Conservation (phyloP, 2,888 invertebrate genomes). For the Mesoligia furuncula region DNA sequence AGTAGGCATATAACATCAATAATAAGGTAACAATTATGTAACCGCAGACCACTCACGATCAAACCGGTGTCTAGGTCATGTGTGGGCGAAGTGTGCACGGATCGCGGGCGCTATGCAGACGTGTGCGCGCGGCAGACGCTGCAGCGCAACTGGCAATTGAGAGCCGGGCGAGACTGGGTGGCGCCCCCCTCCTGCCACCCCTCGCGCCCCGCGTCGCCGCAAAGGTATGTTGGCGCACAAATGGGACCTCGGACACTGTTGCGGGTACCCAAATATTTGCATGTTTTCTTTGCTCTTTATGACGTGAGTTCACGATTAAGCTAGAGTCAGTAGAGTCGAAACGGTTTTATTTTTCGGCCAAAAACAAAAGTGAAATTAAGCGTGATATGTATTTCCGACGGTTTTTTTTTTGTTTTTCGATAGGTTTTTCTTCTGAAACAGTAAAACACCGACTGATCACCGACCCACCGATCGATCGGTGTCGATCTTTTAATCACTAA, state of each 20-base stretch:
- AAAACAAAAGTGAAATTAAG: not conserved
- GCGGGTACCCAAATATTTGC: conserved; percentile 60
- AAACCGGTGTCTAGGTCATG: conserved; percentile 78
- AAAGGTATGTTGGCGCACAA: conserved; percentile 82
- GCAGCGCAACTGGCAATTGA: conserved; percentile 84
- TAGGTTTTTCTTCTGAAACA: not conserved
- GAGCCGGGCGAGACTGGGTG: conserved; percentile 71
- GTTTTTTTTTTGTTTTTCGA: too few relatives aligned
- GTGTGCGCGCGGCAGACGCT: conserved; percentile 79
- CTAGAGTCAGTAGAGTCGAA: not conserved
- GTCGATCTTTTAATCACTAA: not conserved
- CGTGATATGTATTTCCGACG: not conserved
- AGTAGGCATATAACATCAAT: conserved; percentile 49
- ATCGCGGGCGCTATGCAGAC: conserved; percentile 74
- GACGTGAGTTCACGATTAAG: not conserved
- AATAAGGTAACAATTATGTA: conserved; percentile 76
- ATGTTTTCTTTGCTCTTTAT: conserved; percentile 40
- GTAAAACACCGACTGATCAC: not conserved
- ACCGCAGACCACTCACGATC: conserved; percentile 82
- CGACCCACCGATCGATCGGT: too few relatives aligned
- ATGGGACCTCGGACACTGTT: conserved; percentile 72
- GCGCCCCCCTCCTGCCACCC: conserved; percentile 59
- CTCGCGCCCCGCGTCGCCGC: conserved; percentile 70
- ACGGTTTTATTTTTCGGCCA: not conserved
- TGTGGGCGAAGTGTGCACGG: conserved; percentile 70